phyloP scores from a whole-genome alignment of 1,140 invertebrate genomes.

The silkworm (Bombyx mori) region ASM3026992v2 NC_085118.1:7777501-7778000 shows the following conservation, averaged over 20 bases:
- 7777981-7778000: neutral
- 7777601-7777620: conserved; percentile 84
- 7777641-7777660: conserved; percentile 24
- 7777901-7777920: too few relatives aligned
- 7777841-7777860: conserved; percentile 50
- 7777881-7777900: too few relatives aligned
- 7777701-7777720: neutral
- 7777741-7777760: conserved; percentile 28
- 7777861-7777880: conserved; percentile 9
- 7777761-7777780: conserved; percentile 49
- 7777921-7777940: too few relatives aligned
- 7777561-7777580: conserved; percentile 84
- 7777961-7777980: neutral
- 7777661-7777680: neutral
- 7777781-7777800: conserved; percentile 53
- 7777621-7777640: conserved; percentile 23
- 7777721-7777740: neutral
- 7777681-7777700: neutral
- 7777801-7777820: conserved; percentile 44
- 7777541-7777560: conserved; percentile 78
- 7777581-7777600: conserved; percentile 86
- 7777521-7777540: conserved; percentile 80
- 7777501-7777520: conserved; percentile 74
- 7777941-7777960: neutral
- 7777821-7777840: conserved; percentile 53